Evolutionary conservation across 2,113 vertebrate species (phyloP).

Genomic region (Phylloscopus whistleri): DNA sequence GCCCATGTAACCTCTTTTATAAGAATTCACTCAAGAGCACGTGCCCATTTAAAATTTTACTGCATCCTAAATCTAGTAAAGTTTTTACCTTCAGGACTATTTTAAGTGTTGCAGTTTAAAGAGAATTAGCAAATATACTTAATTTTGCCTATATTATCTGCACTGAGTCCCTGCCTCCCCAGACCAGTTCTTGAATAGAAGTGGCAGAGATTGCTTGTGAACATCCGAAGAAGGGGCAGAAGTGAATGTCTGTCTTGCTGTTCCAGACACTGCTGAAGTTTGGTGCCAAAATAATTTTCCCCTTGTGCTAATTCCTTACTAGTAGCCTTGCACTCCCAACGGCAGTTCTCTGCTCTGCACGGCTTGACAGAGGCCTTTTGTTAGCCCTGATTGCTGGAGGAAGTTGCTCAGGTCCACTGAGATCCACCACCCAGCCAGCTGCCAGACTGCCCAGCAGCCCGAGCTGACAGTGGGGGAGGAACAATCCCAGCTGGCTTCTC

Average conservation of each 20-base stretch:
- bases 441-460: not conserved
- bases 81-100: not conserved
- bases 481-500: not conserved
- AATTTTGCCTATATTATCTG: not conserved
- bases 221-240: not conserved
- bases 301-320: not conserved
- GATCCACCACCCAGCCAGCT: not conserved
- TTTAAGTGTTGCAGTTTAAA: not conserved
- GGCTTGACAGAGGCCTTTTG: constrained; percentile 26
- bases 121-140: not conserved
- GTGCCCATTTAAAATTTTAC: not conserved
- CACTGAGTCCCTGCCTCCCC: not conserved
- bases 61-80: not conserved
- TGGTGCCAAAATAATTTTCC: not conserved
- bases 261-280: not conserved
- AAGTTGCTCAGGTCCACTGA: not conserved
- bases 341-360: not conserved
- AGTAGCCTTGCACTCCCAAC: rapidly evolving
- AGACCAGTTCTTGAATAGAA: not conserved
- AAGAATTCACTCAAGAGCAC: not conserved
- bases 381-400: not conserved
- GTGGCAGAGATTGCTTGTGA: not conserved
- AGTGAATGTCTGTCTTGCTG: not conserved
- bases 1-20: not conserved
- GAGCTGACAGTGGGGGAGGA: not conserved